Evolutionary conservation across 2,113 vertebrate genomes (phyloP).

Genomic region (Oophaga pumilio): DNA sequence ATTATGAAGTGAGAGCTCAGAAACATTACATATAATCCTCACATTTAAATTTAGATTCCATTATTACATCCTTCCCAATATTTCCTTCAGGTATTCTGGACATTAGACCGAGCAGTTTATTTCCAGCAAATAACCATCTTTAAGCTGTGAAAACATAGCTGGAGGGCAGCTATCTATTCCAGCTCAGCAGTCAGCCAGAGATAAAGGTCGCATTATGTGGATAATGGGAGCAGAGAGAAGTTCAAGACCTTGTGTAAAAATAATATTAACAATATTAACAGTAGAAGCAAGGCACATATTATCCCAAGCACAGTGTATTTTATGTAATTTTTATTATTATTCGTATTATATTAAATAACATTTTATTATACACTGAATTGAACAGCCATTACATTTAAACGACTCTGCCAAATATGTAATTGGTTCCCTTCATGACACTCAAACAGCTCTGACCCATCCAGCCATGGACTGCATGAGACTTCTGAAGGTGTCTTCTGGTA

Average conservation of each 20-base stretch:
- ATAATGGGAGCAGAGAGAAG: constrained; percentile 22
- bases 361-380: background rate
- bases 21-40: background rate
- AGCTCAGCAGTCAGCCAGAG: constrained; percentile 27
- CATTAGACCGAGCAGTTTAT: constrained; percentile 19
- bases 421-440: no score
- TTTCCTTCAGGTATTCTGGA: constrained; percentile 8
- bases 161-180: constrained; percentile 36
- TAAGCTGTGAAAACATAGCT: constrained; percentile 41
- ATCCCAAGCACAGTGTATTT: background rate
- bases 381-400: background rate
- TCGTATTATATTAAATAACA: background rate
- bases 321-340: background rate
- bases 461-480: no score
- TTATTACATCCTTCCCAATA: background rate
- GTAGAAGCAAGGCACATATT: background rate
- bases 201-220: constrained; percentile 50
- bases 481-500: no score
- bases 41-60: background rate
- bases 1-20: background rate
- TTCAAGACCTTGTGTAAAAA: constrained; percentile 4
- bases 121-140: constrained; percentile 38
- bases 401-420: no score
- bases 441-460: no score
- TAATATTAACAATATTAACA: background rate